Percentiles rank a stretch among this genome's conserved stretches.
Evolutionary conservation across 2,797 vertebrate genomes (phyloP).

Genomic region (Acrocephalus scirpaceus): DNA sequence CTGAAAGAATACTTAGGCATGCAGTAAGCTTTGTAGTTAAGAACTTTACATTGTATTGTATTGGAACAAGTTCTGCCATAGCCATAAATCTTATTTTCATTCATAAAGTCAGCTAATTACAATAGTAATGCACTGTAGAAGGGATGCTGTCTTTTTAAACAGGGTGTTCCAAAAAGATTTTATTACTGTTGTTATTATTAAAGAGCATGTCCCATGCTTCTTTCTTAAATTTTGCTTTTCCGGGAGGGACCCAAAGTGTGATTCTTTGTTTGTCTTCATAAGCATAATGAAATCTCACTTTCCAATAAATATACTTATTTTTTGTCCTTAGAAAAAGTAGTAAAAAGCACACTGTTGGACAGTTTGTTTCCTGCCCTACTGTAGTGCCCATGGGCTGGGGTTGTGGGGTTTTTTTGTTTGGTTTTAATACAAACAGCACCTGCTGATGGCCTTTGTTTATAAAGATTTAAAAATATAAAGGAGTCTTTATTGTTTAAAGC

Average conservation of each 20-base stretch:
- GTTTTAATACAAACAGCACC: conserved; percentile 53
- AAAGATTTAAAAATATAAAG: conserved; percentile 59
- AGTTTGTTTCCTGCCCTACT: conserved; percentile 72
- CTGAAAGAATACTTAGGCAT: conserved; percentile 4
- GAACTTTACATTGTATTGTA: not conserved
- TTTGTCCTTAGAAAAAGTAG: conserved; percentile 30
- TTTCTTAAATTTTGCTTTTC: conserved; percentile 1
- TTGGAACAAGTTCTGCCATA: not conserved
- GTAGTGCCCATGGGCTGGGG: conserved; percentile 20
- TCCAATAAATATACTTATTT: conserved; percentile 80
- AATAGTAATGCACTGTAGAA: conserved; percentile 5
- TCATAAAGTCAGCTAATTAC: conserved; percentile 9
- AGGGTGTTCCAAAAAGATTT: conserved; percentile 21
- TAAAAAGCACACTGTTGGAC: conserved; percentile 28
- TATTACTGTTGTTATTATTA: not conserved
- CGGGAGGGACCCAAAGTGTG: not conserved
- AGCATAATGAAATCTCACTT: conserved; percentile 48
- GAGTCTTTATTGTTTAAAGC: conserved; percentile 71
- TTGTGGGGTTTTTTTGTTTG: not conserved
- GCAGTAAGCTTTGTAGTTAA: conserved; percentile 21
- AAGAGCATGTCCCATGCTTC: not conserved
- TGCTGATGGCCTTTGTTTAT: conserved; percentile 33
- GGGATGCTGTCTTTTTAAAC: conserved; percentile 30
- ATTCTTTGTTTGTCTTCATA: conserved; percentile 26
- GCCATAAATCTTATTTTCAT: not conserved